Percentiles rank a stretch among this genome's conserved stretches.
Conservation (phyloP, 1,140 invertebrate genomes). For the Sesamia nonagrioides region DNA sequence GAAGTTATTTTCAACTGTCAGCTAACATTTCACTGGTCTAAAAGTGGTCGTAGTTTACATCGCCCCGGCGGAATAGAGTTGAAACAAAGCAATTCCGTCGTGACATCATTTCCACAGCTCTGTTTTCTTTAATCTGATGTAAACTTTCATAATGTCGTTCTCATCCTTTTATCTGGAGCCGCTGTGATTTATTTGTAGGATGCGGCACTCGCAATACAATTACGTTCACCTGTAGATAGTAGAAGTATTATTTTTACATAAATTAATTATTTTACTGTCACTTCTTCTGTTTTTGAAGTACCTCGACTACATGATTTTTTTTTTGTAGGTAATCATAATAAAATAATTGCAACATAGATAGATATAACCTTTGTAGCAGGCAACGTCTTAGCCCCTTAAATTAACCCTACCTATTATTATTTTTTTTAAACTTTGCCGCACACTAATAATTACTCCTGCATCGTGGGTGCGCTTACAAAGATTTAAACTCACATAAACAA, state of each 20-base stretch:
- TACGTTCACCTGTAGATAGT: background rate
- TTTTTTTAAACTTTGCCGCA: too few relatives aligned
- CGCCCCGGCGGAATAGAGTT: constrained; percentile 23
- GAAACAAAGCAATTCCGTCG: constrained; percentile 42
- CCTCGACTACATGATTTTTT: too few relatives aligned
- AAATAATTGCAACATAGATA: too few relatives aligned
- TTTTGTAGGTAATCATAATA: too few relatives aligned
- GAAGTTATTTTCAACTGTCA: constrained; percentile 40
- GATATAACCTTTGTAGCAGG: too few relatives aligned
- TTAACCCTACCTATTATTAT: background rate
- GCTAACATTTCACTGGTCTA: constrained; percentile 25
- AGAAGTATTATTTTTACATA: background rate
- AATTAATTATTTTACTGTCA: background rate
- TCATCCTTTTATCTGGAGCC: constrained; percentile 35
- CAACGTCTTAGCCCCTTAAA: too few relatives aligned
- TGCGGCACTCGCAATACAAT: background rate
- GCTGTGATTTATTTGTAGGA: constrained; percentile 27
- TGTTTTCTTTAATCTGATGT: constrained; percentile 48
- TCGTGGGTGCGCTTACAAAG: too few relatives aligned
- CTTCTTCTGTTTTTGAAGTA: too few relatives aligned
- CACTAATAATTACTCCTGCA: too few relatives aligned
- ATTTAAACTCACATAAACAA: too few relatives aligned
- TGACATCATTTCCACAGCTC: constrained; percentile 43
- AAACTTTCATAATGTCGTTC: constrained; percentile 45
- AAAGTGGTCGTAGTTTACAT: constrained; percentile 33